Evolutionary conservation across 2,888 invertebrate genomes (phyloP), one percentile per base, ranked within the genome.

Genomic region (Orchesella flavescens): DNA sequence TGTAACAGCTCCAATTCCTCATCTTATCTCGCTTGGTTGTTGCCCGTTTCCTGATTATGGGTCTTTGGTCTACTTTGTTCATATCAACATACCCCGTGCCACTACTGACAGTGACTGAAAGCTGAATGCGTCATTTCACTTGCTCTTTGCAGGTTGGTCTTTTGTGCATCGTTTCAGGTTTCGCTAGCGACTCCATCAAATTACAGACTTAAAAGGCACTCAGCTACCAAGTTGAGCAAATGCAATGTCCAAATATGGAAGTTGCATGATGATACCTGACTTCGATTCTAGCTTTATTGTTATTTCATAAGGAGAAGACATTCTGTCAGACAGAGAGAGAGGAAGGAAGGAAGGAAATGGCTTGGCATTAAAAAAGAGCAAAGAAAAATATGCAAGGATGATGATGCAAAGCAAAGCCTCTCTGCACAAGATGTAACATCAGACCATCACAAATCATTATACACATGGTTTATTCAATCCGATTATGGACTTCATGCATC

Each of bases 141-240:
- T n/a, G 43, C 63, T 10, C 63, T 63, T 69, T 49, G 53, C 69
- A 55, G n/a, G 34, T 34, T 34, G 34, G 34, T 34, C 34, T 65
- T 65, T 65, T 65, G 15, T 19, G 34, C 65, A 3, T 65, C 24
- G 9, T 43, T 43, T 65, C 24, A 65, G n/a, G 53, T 43, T 65
- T 65, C 65, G 19, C 24, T 23, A n/a, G 12, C 65, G 44, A 66
- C 17, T 74, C 69, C 68, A 75, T 81, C 81, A 81, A 68, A 75
- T 81, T 81, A 75, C 63, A 75, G 75, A 81, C 81, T 74, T 81
- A 81, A 81, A 81, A 75, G 81, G 81, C 23, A 75, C 53, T 61
- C 53, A 69, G 81, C 81, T 81, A 81, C 81, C 75, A 81, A 69
- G 75, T 81, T 82, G 49, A 82, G 75, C 82, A 76, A 63, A 82